Evolutionary conservation across 92 coral and sea anemone genomes (phyloP).

Genomic region (Hydrozoanthus gracilis): DNA sequence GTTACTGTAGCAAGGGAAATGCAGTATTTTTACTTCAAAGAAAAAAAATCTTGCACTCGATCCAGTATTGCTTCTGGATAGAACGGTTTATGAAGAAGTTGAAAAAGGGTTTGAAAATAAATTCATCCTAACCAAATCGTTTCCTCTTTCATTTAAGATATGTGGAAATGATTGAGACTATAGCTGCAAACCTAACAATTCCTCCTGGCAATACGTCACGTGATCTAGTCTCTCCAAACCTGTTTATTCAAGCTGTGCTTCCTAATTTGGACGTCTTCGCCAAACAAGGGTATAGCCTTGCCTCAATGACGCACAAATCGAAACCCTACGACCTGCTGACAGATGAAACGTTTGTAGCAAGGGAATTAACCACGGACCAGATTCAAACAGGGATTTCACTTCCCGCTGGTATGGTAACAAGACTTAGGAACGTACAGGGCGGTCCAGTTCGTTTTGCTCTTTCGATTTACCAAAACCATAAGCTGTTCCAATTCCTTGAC

Average conservation of each 20-base stretch:
- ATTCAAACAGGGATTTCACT: slow-evolving; percentile 66
- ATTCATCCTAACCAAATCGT: neutral
- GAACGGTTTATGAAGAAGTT: too few relatives aligned
- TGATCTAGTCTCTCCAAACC: slow-evolving; percentile 57
- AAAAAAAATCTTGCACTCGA: too few relatives aligned
- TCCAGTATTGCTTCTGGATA: too few relatives aligned
- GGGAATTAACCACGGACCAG: slow-evolving; percentile 50
- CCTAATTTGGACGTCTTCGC: slow-evolving; percentile 32
- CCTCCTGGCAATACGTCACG: slow-evolving; percentile 50
- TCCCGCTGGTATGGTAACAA: slow-evolving; percentile 55
- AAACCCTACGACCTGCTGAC: slow-evolving; percentile 13
- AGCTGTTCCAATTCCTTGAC: slow-evolving; percentile 70
- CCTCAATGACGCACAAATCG: neutral
- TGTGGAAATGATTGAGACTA: slow-evolving; percentile 63
- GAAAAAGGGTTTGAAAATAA: too few relatives aligned
- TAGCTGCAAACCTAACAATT: slow-evolving; percentile 73
- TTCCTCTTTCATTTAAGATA: slow-evolving; percentile 44
- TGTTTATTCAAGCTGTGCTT: slow-evolving; percentile 66
- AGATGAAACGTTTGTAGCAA: slow-evolving; percentile 36
- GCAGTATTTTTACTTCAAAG: too few relatives aligned
- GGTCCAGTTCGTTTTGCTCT: slow-evolving; percentile 65
- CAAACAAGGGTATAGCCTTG: slow-evolving; percentile 45
- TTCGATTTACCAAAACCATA: slow-evolving; percentile 72
- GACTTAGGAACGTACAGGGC: neutral
- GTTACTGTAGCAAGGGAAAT: too few relatives aligned